Evolutionary conservation across 2,113 vertebrate genomes (phyloP).

Genomic region (Serinus canaria): DNA sequence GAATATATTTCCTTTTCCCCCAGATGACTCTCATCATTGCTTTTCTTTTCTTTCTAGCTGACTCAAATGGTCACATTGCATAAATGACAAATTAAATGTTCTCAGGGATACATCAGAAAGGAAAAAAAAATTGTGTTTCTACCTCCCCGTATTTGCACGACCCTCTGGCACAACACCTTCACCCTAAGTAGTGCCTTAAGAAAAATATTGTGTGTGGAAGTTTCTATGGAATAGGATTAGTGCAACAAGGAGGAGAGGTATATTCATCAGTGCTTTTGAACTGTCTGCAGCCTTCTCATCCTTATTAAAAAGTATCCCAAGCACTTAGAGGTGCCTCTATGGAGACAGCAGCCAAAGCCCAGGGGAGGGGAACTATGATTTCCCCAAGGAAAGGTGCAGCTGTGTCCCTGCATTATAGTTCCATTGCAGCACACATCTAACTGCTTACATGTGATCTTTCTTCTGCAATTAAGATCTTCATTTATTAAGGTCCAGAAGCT

Average conservation of each 20-base stretch:
- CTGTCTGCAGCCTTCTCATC: not conserved
- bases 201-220: not conserved
- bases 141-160: not conserved
- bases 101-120: not conserved
- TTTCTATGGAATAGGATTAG: not conserved
- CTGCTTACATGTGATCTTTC: not conserved
- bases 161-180: not conserved
- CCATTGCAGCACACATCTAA: not conserved
- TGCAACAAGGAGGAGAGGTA: not conserved
- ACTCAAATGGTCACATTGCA: not conserved
- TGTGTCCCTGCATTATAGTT: not conserved
- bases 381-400: not conserved
- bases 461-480: not conserved
- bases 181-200: not conserved
- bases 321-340: not conserved
- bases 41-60: slow-evolving; percentile 3
- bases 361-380: not conserved
- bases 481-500: not conserved
- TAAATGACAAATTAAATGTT: slow-evolving; percentile 6
- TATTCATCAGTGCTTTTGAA: not conserved
- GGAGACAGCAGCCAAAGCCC: not conserved
- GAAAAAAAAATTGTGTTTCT: not conserved
- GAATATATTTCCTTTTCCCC: not conserved
- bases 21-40: not conserved
- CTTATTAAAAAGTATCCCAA: not conserved